Evolutionary conservation across 2,797 vertebrate species (phyloP), one percentile per base, ranked within the genome.

Genomic region (Staurois parvus): DNA sequence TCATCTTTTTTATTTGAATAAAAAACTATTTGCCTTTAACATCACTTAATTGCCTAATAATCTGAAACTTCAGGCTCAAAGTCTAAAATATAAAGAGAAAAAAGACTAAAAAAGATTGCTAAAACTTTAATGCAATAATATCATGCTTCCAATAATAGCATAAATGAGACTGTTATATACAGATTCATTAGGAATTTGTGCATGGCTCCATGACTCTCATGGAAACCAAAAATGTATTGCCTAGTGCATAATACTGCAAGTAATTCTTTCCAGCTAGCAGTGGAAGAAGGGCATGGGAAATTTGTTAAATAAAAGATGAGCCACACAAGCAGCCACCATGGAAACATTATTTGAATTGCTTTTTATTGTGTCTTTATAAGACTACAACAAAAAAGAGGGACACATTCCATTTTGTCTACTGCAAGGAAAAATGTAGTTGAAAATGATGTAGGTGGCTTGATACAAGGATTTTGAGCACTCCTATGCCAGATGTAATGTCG

Each of bases 301-400:
- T 66, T 11, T 75, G 64, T 70, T 76, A 56, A 69, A 77, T 21
- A 70, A 83, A 76, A 70, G 82, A 72, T 62, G 32, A 76, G 64
- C 6, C 40, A 37, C 28, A 34, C 28, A 56, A 66, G 8, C 19
- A 66, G 40, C 59, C 56, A 56, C 81, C 81, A 84, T 64, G 72
- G 73, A 48, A 84, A 69, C 81, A 76, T 77, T 77, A 59, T 77
- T 84, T 76, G 42, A 84, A 69, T 29, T 45, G 62, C 28, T 26
- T 52, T 30, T 29, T 24, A 32, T 73, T 69, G 62, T 83, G 40
- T 70, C 72, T 17, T 76, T 76, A 70, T 76, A 30, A 59, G n/a
- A 30, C 24, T 52, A 21, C 62, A 30, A 79, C 21, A 79, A 34
- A 84, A n/a, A 85, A 67, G 30, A 30, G 19, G 30, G 17, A 19